Evolutionary conservation across 2,113 vertebrate species (phyloP), one percentile per base, ranked within the genome.

Genomic region (Apeltes quadracus): DNA sequence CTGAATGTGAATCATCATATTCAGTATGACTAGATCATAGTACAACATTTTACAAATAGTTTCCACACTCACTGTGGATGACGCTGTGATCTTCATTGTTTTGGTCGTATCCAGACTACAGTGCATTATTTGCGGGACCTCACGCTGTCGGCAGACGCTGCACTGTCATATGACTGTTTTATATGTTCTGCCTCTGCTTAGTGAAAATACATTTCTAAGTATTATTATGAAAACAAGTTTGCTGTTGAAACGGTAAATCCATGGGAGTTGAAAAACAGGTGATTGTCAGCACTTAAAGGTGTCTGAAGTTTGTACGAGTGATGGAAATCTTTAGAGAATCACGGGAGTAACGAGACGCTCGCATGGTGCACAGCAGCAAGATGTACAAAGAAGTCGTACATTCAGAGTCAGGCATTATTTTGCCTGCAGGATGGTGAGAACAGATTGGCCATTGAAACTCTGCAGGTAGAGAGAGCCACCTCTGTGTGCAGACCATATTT

Each of bases 1-100:
- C 46, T 61, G n/a, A n/a, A n/a, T n/a, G 44, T 46, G 63, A 78
- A 69, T 79, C 72, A 83, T 83, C 72, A 63, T 3, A 68, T 66
- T 77, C 16, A 36, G 67, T 46, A 11, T 41, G 25, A 59, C 29
- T 34, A 18, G 25, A 22, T 76, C 76, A 68, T 15, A 51, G 61
- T 11, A 5, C 4, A 14, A 13, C 15, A 13, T 61, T 64, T 25
- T 14, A 27, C 75, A 65, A 69, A 75, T 22, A 55, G 46, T 41
- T 68, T 74, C 50, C 61, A 57, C 48, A 13, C 50, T 23, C 20
- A 20, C 9, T 23, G 57, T 58, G 57, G 61, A 46, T 64, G 20
- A 63, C 44, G 13, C 20, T 15, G 41, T 29, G n/a, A 69, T 72
- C 57, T 55, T 36, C 43, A 69, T 65, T 61, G 46, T 71, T 75